A percentile compares a stretch with the other conserved stretches of the same genome.
Conservation (phyloP, 1,140 invertebrate species). For the Aphelinus atriplicis region DNA sequence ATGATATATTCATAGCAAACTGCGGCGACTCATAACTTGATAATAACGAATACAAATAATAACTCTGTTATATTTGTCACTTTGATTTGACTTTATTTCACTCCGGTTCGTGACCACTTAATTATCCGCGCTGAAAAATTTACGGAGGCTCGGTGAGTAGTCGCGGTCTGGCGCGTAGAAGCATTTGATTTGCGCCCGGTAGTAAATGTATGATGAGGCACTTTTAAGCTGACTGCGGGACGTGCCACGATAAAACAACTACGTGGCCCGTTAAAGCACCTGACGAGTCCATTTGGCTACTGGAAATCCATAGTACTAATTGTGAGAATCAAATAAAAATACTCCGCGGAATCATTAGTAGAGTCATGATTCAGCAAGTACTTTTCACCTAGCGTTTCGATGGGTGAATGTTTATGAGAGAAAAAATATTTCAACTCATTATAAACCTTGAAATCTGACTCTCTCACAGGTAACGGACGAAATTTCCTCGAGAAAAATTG, state of each 20-base stretch:
- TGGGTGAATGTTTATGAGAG: background rate
- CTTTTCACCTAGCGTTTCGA: background rate
- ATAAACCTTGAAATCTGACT: too few relatives aligned
- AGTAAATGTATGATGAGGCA: conserved; percentile 10
- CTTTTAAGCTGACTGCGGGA: background rate
- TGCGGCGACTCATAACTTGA: too few relatives aligned
- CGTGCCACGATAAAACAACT: background rate
- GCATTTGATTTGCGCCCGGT: conserved; percentile 22
- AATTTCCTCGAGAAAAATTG: too few relatives aligned
- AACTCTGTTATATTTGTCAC: too few relatives aligned
- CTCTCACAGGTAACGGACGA: too few relatives aligned
- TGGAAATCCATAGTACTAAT: background rate
- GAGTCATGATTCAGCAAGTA: background rate
- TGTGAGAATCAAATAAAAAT: background rate
- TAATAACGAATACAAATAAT: too few relatives aligned
- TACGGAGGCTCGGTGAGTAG: background rate
- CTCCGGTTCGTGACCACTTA: conserved; percentile 18
- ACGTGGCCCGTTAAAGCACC: conserved; percentile 7
- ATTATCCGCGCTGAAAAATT: conserved; percentile 33
- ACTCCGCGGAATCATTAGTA: background rate
- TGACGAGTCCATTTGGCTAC: background rate
- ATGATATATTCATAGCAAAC: too few relatives aligned
- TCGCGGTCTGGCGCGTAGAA: background rate
- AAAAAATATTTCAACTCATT: too few relatives aligned
- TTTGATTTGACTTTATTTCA: conserved; percentile 16